phyloP scores from a whole-genome alignment of 2,888 invertebrate species.

The Machimus rusticus region DNA sequence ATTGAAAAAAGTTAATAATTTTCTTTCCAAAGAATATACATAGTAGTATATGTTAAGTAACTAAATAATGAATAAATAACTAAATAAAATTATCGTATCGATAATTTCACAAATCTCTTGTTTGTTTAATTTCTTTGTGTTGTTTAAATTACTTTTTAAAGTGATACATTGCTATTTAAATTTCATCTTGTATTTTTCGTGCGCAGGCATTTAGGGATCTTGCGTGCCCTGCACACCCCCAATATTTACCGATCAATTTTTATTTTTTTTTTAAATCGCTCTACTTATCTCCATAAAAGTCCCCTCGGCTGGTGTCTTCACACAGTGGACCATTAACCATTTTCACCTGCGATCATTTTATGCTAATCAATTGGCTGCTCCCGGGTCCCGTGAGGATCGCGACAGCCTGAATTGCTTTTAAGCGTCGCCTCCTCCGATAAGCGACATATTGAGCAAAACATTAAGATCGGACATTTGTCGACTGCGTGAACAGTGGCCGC shows the following conservation, averaged over 20 bases:
- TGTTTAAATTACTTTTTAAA: background rate
- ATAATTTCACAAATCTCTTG: too few species aligned
- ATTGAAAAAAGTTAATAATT: too few species aligned
- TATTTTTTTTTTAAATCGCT: background rate
- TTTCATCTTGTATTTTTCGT: background rate
- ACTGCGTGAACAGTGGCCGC: constrained; percentile 1
- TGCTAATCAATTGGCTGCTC: constrained; percentile 46
- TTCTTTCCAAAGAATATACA: too few species aligned
- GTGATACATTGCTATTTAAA: background rate
- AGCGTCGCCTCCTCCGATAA: constrained; percentile 36
- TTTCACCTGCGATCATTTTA: constrained; percentile 43
- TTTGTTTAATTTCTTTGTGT: too few species aligned
- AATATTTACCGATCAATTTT: background rate
- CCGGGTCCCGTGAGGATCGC: background rate
- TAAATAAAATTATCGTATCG: too few species aligned
- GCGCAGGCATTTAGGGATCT: background rate
- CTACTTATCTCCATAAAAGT: background rate
- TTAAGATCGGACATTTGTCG: constrained; percentile 42
- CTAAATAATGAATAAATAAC: too few species aligned
- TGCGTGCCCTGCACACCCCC: background rate
- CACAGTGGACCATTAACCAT: constrained; percentile 42
- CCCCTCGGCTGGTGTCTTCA: background rate
- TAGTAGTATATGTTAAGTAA: too few species aligned
- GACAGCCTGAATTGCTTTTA: constrained; percentile 32
- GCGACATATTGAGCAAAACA: constrained; percentile 36